phyloP scores from a whole-genome alignment of 1,140 invertebrate genomes.

The Drosophila ercepeae region DNA sequence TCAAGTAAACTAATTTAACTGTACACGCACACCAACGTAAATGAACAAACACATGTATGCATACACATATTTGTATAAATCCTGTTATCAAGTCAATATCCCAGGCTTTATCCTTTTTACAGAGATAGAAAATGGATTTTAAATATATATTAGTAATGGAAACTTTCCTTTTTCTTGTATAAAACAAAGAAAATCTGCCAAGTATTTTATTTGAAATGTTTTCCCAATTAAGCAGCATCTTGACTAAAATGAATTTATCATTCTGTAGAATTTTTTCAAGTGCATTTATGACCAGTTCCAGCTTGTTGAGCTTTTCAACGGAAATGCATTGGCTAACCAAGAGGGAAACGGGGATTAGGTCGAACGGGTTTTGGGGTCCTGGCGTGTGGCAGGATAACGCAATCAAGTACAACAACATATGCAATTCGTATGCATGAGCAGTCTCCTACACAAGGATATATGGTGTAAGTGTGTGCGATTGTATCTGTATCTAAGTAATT shows the following conservation, averaged over 20 bases:
- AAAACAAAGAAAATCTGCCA: too few species aligned
- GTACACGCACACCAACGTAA: constrained; percentile 9
- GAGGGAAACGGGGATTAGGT: constrained; percentile 7
- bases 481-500: constrained; percentile 21
- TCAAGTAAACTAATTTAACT: constrained; percentile 55
- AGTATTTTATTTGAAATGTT: too few species aligned
- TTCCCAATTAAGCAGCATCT: too few species aligned
- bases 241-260: too few species aligned
- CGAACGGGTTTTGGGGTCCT: not conserved
- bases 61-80: constrained; percentile 42
- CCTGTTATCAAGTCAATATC: constrained; percentile 15
- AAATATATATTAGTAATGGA: too few species aligned
- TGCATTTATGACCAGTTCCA: constrained; percentile 24
- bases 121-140: not conserved
- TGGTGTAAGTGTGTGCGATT: not conserved
- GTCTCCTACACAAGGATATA: constrained; percentile 1
- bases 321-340: constrained; percentile 58
- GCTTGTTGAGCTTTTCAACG: constrained; percentile 38
- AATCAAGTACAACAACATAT: constrained; percentile 55
- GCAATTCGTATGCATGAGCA: constrained; percentile 40
- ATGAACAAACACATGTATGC: not conserved
- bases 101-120: not conserved
- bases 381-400: constrained; percentile 24
- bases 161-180: too few species aligned
- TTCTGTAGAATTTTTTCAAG: not conserved